phyloP scores from a whole-genome alignment of 35 echinoderm and acorn worm species.

The Heliocidaris tuberculata region DNA sequence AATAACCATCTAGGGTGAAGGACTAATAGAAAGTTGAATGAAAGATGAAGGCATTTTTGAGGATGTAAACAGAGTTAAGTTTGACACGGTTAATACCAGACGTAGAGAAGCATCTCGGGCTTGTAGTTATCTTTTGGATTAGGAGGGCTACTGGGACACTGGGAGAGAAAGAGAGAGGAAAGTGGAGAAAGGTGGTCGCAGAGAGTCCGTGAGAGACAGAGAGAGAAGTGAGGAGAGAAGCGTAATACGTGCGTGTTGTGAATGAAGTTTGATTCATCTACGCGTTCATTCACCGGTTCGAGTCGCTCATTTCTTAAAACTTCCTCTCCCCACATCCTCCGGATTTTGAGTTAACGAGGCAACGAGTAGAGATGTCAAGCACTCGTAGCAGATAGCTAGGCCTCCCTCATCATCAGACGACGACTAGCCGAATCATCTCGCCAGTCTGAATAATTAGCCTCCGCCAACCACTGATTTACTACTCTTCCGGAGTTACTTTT shows the following conservation, averaged over 20 bases:
- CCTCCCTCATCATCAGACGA: neutral
- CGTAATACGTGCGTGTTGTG: slow-evolving; percentile 23
- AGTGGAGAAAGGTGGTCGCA: neutral
- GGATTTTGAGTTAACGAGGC: slow-evolving; percentile 41
- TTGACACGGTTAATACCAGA: slow-evolving; percentile 31
- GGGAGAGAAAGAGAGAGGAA: neutral
- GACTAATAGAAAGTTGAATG: slow-evolving; percentile 37
- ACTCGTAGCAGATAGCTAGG: neutral
- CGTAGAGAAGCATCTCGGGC: neutral
- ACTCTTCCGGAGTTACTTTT: slow-evolving; percentile 39
- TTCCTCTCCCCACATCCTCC: slow-evolving; percentile 18
- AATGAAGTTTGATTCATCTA: slow-evolving; percentile 44
- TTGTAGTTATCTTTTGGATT: slow-evolving; percentile 10
- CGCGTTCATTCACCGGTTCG: slow-evolving; percentile 24
- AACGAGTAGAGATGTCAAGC: slow-evolving; percentile 15
- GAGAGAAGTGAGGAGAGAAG: neutral
- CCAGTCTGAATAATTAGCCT: slow-evolving; percentile 42
- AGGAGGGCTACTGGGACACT: neutral
- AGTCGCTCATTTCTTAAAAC: slow-evolving; percentile 42
- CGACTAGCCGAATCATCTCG: neutral
- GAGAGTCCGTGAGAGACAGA: neutral
- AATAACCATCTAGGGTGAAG: neutral
- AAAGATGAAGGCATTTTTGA: slow-evolving; percentile 47
- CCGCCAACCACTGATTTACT: slow-evolving; percentile 31
- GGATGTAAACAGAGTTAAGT: slow-evolving; percentile 40